phyloP scores from a whole-genome alignment of 1,140 invertebrate genomes.

The Cydia fagiglandana region DNA sequence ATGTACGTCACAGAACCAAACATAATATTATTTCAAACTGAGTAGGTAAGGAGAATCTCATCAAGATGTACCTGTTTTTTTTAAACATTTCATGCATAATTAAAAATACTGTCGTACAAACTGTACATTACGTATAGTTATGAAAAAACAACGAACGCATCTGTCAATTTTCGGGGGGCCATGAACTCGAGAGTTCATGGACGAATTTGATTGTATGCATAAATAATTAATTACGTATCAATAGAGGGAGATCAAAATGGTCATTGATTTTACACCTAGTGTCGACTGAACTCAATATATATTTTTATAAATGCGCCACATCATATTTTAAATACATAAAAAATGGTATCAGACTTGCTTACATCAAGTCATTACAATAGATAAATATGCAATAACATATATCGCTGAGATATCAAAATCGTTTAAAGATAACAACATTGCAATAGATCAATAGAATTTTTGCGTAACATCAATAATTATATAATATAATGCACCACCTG shows the following conservation, averaged over 20 bases:
- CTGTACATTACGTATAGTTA: neutral
- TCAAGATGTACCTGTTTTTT: neutral
- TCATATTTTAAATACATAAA: too few species aligned
- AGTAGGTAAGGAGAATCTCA: neutral
- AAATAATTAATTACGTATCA: too few species aligned
- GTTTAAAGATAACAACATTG: slow-evolving; percentile 26
- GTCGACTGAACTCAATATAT: too few species aligned
- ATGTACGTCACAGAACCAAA: neutral
- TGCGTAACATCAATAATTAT: slow-evolving; percentile 22
- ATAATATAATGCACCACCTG: slow-evolving; percentile 5
- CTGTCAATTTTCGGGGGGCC: neutral
- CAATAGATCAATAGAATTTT: slow-evolving; percentile 29
- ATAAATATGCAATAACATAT: neutral
- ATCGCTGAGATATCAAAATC: slow-evolving; percentile 21
- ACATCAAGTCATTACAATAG: slow-evolving; percentile 4
- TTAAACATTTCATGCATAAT: neutral
- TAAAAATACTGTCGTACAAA: neutral
- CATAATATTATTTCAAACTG: neutral
- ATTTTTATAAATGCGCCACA: too few species aligned
- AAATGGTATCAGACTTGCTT: neutral
- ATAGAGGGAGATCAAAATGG: too few species aligned
- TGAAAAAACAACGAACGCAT: neutral
- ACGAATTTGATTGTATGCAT: neutral
- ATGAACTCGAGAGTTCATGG: neutral
- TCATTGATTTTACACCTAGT: too few species aligned